phyloP scores from a whole-genome alignment of 2,113 vertebrate species.

The Piaya cayana region DNA sequence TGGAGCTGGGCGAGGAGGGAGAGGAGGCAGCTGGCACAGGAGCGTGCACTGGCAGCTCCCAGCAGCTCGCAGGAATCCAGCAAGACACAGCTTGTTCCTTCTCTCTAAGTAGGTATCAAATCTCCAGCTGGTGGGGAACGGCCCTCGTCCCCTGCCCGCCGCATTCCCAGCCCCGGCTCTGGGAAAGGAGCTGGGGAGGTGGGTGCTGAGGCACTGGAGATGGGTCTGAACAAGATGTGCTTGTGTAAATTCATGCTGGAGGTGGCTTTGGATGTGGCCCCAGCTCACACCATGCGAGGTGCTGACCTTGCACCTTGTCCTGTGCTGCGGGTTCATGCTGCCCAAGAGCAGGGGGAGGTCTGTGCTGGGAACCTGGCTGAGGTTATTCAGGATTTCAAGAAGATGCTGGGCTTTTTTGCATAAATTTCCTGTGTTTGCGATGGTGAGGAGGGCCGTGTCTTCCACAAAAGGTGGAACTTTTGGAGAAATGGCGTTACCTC shows the following conservation, averaged over 20 bases:
- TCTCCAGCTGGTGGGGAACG: background rate
- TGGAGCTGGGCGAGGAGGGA: background rate
- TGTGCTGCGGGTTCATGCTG: background rate
- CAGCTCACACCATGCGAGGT: accelerated
- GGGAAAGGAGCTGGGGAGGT: too few species aligned
- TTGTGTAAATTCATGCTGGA: accelerated
- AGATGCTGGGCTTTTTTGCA: background rate
- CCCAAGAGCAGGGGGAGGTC: background rate
- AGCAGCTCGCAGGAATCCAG: background rate
- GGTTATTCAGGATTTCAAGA: background rate
- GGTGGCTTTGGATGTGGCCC: background rate
- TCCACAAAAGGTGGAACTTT: background rate
- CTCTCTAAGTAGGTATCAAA: background rate
- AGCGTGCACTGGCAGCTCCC: background rate
- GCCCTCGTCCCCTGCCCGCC: background rate
- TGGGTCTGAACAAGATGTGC: background rate
- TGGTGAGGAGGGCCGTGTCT: too few species aligned
- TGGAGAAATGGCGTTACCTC: background rate
- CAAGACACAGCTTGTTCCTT: background rate
- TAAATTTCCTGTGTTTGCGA: background rate
- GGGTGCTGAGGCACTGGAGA: background rate
- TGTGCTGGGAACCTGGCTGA: background rate
- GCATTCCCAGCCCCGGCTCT: background rate
- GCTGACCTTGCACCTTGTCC: background rate
- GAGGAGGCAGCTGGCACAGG: background rate